These are phyloP conservation scores for Struthio camelus DNA, from an alignment of 2,113 vertebrate genomes.

Conservation along the genomic window DNA sequence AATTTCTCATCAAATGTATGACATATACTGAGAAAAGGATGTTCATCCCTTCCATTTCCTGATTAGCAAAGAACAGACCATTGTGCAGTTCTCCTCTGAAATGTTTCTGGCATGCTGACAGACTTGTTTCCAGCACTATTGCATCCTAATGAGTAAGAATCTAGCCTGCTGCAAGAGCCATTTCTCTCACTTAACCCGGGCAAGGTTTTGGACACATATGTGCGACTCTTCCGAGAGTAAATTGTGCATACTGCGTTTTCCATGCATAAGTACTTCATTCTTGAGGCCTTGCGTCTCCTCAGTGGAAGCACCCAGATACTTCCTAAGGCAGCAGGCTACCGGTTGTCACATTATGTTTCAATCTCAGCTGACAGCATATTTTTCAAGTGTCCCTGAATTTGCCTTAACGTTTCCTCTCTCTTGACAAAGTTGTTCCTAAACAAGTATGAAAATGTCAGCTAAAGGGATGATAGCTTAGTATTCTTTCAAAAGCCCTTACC, in stretches of 20 bases:
- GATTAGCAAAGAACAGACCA: background rate
- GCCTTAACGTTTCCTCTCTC: constrained; percentile 42
- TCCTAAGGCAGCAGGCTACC: constrained; percentile 60
- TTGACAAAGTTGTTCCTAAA: constrained; percentile 49
- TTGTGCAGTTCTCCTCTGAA: constrained; percentile 9
- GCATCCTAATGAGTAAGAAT: constrained; percentile 48
- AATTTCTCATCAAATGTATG: constrained; percentile 12
- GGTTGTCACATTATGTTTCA: constrained; percentile 64
- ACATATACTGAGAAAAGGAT: background rate
- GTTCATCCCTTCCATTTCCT: constrained; percentile 7
- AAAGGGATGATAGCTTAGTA: background rate
- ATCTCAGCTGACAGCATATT: constrained; percentile 63
- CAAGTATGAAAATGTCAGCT: constrained; percentile 21
- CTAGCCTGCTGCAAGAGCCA: constrained; percentile 2
- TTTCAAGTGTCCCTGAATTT: constrained; percentile 60
- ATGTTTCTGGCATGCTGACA: constrained; percentile 51
- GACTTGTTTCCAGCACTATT: background rate
- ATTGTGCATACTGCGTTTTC: constrained; percentile 32
- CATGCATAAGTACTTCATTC: constrained; percentile 37
- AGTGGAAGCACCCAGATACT: constrained; percentile 9
- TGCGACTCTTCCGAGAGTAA: constrained; percentile 50
- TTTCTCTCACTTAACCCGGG: background rate
- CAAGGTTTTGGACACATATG: constrained; percentile 18
- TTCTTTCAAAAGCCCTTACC: background rate
- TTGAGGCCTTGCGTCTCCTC: constrained; percentile 26